Evolutionary conservation across 2,888 invertebrate species (phyloP).

Genomic region (Torymus aiolomorphi): DNA sequence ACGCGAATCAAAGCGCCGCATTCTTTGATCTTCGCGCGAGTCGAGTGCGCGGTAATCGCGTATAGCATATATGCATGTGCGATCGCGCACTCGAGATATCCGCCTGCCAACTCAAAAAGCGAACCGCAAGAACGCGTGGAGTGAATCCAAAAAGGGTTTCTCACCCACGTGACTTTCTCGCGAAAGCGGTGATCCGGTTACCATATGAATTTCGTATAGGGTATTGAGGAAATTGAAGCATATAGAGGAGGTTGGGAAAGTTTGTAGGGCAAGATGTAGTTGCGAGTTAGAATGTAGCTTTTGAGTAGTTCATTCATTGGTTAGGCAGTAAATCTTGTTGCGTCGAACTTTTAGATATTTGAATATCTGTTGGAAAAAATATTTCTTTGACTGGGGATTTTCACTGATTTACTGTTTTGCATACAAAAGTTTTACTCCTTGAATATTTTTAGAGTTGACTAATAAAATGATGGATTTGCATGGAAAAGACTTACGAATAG

Average conservation of each 20-base stretch:
- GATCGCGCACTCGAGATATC: conserved; percentile 33
- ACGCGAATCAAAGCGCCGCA: conserved; percentile 33
- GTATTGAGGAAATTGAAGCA: not conserved
- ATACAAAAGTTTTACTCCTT: no score
- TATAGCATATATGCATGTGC: not conserved
- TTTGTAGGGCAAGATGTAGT: not conserved
- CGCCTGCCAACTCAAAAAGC: conserved; percentile 3
- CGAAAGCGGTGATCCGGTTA: conserved; percentile 4
- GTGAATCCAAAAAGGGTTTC: conserved; percentile 16
- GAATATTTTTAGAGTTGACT: no score
- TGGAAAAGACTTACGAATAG: conserved; percentile 16
- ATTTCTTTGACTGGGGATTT: no score
- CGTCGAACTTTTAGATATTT: no score
- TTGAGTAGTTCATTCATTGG: no score
- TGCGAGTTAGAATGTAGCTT: not conserved
- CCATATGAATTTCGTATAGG: not conserved
- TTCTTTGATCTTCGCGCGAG: conserved; percentile 18
- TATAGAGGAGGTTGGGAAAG: not conserved
- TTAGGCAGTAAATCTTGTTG: no score
- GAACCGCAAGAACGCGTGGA: not conserved
- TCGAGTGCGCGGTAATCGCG: no score
- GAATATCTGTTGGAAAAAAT: no score
- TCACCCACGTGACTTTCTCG: conserved; percentile 4
- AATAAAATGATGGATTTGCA: not conserved
- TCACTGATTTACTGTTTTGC: no score